Evolutionary conservation across 2,113 vertebrate genomes (phyloP).

Genomic region (Camarhynchus parvulus): DNA sequence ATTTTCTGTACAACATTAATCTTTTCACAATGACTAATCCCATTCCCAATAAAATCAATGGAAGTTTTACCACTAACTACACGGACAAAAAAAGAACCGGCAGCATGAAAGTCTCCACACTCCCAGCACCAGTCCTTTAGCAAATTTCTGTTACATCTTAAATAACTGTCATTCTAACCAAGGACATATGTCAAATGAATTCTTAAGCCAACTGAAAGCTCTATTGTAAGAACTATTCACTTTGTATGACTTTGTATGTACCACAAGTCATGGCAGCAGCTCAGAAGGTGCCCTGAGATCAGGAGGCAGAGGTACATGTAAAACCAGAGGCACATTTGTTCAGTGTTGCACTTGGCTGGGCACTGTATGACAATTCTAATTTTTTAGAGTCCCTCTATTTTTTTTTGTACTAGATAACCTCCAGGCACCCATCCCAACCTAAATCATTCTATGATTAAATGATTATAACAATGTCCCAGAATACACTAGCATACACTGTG

Average conservation of each 20-base stretch:
- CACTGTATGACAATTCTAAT: background rate
- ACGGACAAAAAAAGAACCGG: background rate
- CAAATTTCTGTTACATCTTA: background rate
- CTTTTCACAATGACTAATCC: background rate
- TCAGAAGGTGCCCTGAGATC: background rate
- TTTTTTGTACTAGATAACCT: background rate
- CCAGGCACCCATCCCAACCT: background rate
- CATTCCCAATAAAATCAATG: background rate
- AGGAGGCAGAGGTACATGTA: background rate
- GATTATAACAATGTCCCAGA: background rate
- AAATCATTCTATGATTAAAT: background rate
- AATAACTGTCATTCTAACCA: background rate
- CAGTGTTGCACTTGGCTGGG: background rate
- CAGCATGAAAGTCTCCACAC: background rate
- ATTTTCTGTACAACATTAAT: background rate
- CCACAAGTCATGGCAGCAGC: background rate
- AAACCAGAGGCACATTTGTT: background rate
- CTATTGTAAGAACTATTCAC: background rate
- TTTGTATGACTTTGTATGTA: background rate
- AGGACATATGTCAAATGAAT: background rate
- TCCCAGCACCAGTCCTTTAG: background rate
- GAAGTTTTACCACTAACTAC: background rate
- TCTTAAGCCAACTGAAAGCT: background rate
- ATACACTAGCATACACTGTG: background rate
- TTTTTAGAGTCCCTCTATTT: background rate